Evolutionary conservation across 2,113 vertebrate genomes (phyloP), one percentile per base, ranked within the genome.

Genomic region (Coryphaenoides rupestris): DNA sequence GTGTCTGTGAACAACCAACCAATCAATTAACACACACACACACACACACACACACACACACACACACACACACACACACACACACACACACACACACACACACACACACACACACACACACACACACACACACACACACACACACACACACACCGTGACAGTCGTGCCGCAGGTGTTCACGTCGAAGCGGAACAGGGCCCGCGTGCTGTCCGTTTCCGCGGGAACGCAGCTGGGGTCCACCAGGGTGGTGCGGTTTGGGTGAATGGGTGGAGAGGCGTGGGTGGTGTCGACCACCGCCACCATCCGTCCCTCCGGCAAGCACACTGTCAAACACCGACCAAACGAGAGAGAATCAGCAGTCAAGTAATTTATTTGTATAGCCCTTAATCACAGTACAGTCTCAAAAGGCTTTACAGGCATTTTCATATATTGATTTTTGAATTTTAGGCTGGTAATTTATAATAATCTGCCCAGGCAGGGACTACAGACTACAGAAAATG

Each of bases 301-400:
- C 65, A 91, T 84, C 28, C 81, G 81, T 19, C 86, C 86, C 24
- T 88, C 86, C 53, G 87, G 76, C 23, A 87, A 40, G 63, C 89
- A 90, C 3, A 75, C 89, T 89, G 47, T 57, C 15, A 49, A 24
- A 50, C 2, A 10, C 60, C 24, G 46, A 14, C 46, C 50, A 28
- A 7, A 33, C 33, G 12, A 17, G 23, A 21, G 21, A 45, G 1
- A 40, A 13, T 55, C 10, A 46, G 57, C 5, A 21, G 6, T 9
- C 47, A 49, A 14, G 14, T 3, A n/a, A 49, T 49, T 49, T 10
- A 14, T 49, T 49, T 7, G 13, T 0, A 33, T 10, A 33, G 5
- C 28, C 5, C 28, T 33, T 1, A 33, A 33, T 7, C 28, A 33
- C n/a, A n/a, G n/a, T n/a, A n/a, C n/a, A n/a, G n/a, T n/a, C n/a